phyloP scores from a whole-genome alignment of 2,888 invertebrate genomes.

The Chirona hameri region DNA sequence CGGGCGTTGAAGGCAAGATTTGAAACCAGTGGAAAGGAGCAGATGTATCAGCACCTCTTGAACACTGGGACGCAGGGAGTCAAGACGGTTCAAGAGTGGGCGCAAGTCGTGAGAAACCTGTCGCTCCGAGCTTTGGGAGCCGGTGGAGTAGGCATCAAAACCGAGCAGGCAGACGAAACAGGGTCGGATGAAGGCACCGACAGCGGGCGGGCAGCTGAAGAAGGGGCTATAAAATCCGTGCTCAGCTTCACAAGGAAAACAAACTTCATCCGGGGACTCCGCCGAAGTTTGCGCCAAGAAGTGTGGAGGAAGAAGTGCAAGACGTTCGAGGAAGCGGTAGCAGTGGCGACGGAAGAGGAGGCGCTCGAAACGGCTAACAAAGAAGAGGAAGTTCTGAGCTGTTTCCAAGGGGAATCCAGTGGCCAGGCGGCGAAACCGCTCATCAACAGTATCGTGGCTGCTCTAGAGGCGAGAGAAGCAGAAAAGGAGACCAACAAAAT shows the following conservation, averaged over 20 bases:
- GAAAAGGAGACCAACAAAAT: not conserved
- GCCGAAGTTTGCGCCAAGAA: not conserved
- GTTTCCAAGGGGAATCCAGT: not conserved
- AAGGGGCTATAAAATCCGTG: not conserved
- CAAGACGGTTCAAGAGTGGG: not conserved
- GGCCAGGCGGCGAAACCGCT: not conserved
- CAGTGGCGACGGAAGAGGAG: not conserved
- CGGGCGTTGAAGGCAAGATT: not conserved
- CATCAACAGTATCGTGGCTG: not conserved
- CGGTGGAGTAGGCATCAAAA: not conserved
- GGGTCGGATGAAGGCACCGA: not conserved
- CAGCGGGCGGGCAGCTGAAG: not conserved
- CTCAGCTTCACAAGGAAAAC: not conserved
- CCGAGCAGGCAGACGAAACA: not conserved
- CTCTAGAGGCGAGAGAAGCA: not conserved
- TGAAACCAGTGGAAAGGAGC: not conserved
- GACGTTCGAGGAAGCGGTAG: not conserved
- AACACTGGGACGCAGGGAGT: not conserved
- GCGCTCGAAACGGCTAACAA: not conserved
- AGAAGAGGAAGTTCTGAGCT: not conserved
- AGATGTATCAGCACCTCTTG: not conserved
- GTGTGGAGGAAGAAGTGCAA: not conserved
- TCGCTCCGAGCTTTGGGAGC: not conserved
- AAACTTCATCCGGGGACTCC: not conserved
- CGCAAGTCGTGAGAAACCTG: not conserved